Evolutionary conservation across 2,888 invertebrate species (phyloP).

Genomic region (Dicyrtomina minuta): DNA sequence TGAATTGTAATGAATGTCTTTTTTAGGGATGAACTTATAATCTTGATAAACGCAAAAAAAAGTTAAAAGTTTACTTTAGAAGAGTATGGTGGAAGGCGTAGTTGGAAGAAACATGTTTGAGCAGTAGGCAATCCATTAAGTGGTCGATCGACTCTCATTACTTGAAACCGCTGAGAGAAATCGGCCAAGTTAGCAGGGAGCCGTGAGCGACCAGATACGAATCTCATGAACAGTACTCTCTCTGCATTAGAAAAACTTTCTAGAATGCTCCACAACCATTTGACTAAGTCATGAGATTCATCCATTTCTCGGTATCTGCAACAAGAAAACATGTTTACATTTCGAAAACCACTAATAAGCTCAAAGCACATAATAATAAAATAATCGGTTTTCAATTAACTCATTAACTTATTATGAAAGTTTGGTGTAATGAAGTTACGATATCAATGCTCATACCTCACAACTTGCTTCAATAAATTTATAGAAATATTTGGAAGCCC

Average conservation of each 20-base stretch:
- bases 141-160: conserved; percentile 63
- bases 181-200: conserved; percentile 67
- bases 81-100: conserved; percentile 65
- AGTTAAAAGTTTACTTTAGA: conserved; percentile 55
- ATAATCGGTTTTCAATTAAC: not conserved
- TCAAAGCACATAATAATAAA: not conserved
- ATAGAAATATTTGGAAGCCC: conserved; percentile 66
- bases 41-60: too few species aligned
- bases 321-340: conserved; percentile 22
- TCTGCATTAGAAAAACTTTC: conserved; percentile 66
- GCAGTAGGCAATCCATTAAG: conserved; percentile 58
- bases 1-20: not conserved
- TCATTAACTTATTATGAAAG: not conserved
- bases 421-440: not conserved
- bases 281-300: conserved; percentile 63
- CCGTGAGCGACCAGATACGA: conserved; percentile 67
- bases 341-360: too few species aligned
- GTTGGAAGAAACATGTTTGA: conserved; percentile 62
- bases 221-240: conserved; percentile 66
- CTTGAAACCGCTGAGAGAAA: conserved; percentile 67
- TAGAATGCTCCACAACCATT: conserved; percentile 67
- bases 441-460: conserved; percentile 58
- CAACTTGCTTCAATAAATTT: conserved; percentile 63
- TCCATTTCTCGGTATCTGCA: conserved; percentile 66
- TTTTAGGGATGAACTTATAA: not conserved